Evolutionary conservation across 1,140 invertebrate species (phyloP).

Genomic region (Cotesia glomerata): DNA sequence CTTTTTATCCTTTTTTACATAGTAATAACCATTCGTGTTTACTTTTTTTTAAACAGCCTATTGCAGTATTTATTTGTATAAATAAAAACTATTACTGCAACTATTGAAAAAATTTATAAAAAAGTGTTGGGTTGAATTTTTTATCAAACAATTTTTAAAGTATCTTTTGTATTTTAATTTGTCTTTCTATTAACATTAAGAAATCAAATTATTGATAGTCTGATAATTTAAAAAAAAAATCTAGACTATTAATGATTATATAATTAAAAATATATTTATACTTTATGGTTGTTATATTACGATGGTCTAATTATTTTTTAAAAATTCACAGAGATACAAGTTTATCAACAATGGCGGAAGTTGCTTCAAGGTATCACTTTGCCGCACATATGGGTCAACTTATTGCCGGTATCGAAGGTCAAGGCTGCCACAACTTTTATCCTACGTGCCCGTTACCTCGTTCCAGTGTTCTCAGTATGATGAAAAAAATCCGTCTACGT

Average conservation of each 20-base stretch:
- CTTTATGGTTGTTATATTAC: too few relatives aligned
- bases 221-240: too few relatives aligned
- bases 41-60: slow-evolving; percentile 22
- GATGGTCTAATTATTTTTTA: slow-evolving; percentile 16
- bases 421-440: slow-evolving; percentile 76
- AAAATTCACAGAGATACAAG: slow-evolving; percentile 67
- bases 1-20: slow-evolving; percentile 37
- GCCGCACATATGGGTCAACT: slow-evolving; percentile 84
- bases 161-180: not conserved
- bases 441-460: slow-evolving; percentile 73
- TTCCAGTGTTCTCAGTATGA: slow-evolving; percentile 70
- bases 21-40: slow-evolving; percentile 13
- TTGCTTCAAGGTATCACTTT: slow-evolving; percentile 79
- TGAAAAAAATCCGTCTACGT: slow-evolving; percentile 70
- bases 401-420: slow-evolving; percentile 72
- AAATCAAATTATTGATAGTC: too few relatives aligned
- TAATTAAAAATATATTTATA: too few relatives aligned
- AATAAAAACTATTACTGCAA: slow-evolving; percentile 17
- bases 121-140: not conserved
- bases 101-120: not conserved
- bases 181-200: not conserved
- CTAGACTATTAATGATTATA: too few relatives aligned
- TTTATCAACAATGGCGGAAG: slow-evolving; percentile 67
- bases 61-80: slow-evolving; percentile 18
- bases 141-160: too few relatives aligned